Evolutionary conservation across 2,888 invertebrate genomes (phyloP).

Genomic region (Brachycybe producta): DNA sequence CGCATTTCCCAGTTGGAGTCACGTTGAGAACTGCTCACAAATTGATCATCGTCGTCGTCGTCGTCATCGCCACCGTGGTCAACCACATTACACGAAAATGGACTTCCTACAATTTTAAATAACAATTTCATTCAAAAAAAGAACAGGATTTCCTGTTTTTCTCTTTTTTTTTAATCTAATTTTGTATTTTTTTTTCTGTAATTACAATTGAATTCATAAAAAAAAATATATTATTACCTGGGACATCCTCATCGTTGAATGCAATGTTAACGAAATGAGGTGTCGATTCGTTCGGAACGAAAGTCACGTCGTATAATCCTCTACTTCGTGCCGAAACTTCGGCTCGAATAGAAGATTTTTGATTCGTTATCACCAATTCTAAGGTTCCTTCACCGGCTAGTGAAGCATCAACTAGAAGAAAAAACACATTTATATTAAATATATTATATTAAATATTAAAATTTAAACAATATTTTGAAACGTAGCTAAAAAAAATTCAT

Average conservation of each 20-base stretch:
- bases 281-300: conserved; percentile 76
- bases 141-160: no score
- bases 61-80: neutral
- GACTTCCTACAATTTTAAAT: conserved; percentile 54
- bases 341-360: conserved; percentile 76
- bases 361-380: conserved; percentile 79
- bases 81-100: conserved; percentile 57
- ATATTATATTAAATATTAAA: no score
- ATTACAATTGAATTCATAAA: no score
- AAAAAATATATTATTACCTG: conserved; percentile 35
- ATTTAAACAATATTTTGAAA: conserved; percentile 4
- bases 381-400: conserved; percentile 88
- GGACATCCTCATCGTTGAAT: conserved; percentile 82
- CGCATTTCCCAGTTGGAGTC: conserved; percentile 17
- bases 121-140: no score
- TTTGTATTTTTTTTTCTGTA: no score
- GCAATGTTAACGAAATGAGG: conserved; percentile 86
- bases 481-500: neutral
- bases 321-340: conserved; percentile 78
- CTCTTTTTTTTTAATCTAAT: no score
- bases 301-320: conserved; percentile 82
- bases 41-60: neutral
- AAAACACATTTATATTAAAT: no score
- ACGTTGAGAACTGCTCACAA: no score
- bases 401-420: conserved; percentile 63